Evolutionary conservation across 2,113 vertebrate species (phyloP).

Genomic region (Osmerus mordax): DNA sequence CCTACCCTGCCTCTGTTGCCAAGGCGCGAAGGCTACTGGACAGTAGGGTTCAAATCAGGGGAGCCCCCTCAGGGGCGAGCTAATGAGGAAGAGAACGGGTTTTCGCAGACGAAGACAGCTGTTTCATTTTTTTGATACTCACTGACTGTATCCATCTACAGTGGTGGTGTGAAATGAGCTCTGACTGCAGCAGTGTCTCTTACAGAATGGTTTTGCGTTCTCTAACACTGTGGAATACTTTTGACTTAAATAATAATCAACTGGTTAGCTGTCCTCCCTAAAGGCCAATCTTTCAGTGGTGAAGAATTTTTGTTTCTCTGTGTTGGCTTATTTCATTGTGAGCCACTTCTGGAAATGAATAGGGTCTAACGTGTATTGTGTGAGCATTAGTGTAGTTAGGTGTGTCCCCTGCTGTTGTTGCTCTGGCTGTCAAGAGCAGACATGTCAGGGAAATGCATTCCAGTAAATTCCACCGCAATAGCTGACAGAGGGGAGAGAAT

Average conservation of each 20-base stretch:
- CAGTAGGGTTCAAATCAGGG: conserved; percentile 44
- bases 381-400: conserved; percentile 19
- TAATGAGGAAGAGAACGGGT: conserved; percentile 51
- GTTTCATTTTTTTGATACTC: conserved; percentile 44
- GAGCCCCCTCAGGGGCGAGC: conserved; percentile 47
- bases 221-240: too few species aligned
- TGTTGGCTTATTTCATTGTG: too few species aligned
- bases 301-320: not conserved
- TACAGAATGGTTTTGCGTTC: too few species aligned
- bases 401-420: conserved; percentile 31
- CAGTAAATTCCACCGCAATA: conserved; percentile 25
- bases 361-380: not conserved
- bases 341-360: not conserved
- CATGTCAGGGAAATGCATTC: conserved; percentile 65
- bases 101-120: conserved; percentile 46
- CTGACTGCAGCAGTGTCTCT: not conserved
- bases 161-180: not conserved
- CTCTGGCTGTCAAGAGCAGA: conserved; percentile 60
- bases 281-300: not conserved
- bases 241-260: too few species aligned
- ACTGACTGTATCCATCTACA: conserved; percentile 27
- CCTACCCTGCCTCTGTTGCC: conserved; percentile 39
- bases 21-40: conserved; percentile 35
- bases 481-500: conserved; percentile 12
- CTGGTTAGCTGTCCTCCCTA: too few species aligned